These are phyloP conservation scores for Morelia viridis DNA, from an alignment of 2,797 vertebrate genomes.

Conservation along the genomic window DNA sequence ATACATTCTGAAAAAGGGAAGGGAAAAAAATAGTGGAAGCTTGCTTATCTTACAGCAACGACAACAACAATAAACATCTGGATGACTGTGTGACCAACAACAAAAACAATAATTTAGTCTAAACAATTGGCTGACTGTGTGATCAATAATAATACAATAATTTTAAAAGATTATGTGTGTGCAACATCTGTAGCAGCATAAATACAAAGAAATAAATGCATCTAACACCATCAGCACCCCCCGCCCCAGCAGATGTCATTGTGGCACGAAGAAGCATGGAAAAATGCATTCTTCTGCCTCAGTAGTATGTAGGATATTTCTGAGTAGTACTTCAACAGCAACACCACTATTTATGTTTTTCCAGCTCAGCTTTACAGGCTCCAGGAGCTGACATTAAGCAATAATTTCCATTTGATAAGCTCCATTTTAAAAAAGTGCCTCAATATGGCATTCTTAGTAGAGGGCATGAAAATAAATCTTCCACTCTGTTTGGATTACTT, in stretches of 20 bases:
- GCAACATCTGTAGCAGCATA: no score
- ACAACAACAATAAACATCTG: no score
- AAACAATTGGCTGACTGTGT: no score
- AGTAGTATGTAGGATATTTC: background rate
- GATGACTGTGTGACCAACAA: no score
- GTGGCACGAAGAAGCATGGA: background rate
- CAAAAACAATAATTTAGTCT: no score
- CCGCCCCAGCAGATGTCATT: background rate
- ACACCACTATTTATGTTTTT: background rate
- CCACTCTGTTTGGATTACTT: background rate
- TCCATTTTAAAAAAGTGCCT: background rate
- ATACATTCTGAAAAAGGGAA: no score
- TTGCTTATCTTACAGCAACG: no score
- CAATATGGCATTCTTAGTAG: fast-evolving
- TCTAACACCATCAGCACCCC: no score
- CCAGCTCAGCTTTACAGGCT: conserved; percentile 12
- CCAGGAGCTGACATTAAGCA: background rate
- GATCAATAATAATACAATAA: no score
- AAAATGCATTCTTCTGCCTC: background rate
- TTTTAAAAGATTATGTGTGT: no score
- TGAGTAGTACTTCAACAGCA: background rate
- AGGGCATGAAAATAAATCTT: background rate
- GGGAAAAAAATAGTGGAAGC: no score
- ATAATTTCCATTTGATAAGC: conserved; percentile 1
- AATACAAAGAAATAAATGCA: no score